Conservation (phyloP, 2,888 invertebrate genomes). For the Taenaris catops region DNA sequence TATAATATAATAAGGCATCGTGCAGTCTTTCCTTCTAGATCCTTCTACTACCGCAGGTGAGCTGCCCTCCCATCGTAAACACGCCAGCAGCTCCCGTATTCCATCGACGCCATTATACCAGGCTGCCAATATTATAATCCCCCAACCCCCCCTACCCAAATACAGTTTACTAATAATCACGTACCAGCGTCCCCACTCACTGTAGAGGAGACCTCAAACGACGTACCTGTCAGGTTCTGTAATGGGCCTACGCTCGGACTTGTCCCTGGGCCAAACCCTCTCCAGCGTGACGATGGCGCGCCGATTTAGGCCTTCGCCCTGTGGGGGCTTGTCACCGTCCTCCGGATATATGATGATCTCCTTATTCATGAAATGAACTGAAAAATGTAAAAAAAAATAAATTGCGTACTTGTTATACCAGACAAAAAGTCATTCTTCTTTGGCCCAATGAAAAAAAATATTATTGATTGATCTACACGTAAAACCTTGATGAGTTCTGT, state of each 20-base stretch:
- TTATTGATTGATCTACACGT: neutral
- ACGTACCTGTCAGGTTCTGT: constrained; percentile 85
- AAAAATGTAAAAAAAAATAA: too few relatives aligned
- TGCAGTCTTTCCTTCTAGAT: too few relatives aligned
- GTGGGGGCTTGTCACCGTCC: constrained; percentile 90
- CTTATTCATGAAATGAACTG: constrained; percentile 95
- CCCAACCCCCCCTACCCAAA: too few relatives aligned
- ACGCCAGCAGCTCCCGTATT: neutral
- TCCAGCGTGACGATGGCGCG: constrained; percentile 95
- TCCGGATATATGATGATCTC: constrained; percentile 98
- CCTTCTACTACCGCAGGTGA: too few relatives aligned
- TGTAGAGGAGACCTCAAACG: neutral
- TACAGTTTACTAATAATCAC: neutral
- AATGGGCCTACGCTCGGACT: constrained; percentile 88
- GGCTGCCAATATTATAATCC: too few relatives aligned
- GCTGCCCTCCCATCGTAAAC: neutral
- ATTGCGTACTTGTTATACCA: too few relatives aligned
- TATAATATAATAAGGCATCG: too few relatives aligned
- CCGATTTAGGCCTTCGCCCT: constrained; percentile 93
- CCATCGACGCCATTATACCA: neutral
- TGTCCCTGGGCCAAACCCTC: constrained; percentile 96
- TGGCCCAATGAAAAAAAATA: constrained; percentile 1
- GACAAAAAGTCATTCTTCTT: too few relatives aligned
- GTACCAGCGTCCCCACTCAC: neutral
- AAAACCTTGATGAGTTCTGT: neutral